Evolutionary conservation across 2,888 invertebrate species (phyloP).

Genomic region (Agrotis exclamationis): DNA sequence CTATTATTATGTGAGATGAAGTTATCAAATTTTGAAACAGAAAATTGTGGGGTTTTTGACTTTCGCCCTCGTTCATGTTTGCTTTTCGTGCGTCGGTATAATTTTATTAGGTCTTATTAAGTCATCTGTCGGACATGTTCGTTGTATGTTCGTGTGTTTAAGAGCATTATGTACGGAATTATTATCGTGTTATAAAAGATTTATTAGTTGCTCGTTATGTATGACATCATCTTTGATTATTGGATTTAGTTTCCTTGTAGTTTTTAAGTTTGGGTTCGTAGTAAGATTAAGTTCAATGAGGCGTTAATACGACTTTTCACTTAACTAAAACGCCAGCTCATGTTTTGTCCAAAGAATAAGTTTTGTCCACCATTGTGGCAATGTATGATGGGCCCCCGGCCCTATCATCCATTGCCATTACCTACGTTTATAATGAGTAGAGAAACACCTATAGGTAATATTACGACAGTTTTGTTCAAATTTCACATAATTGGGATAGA

Average conservation of each 20-base stretch:
- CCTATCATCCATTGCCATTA: no score
- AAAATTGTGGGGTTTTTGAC: constrained; percentile 80
- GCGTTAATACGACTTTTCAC: neutral
- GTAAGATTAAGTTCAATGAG: no score
- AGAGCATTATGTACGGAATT: constrained; percentile 46
- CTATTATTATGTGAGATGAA: constrained; percentile 87
- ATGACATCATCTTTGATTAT: constrained; percentile 55
- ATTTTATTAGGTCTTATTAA: constrained; percentile 83
- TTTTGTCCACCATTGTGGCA: no score
- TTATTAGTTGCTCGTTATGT: constrained; percentile 51
- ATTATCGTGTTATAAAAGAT: constrained; percentile 46
- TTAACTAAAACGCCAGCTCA: no score
- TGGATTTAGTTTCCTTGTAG: constrained; percentile 7
- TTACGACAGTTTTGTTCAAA: no score
- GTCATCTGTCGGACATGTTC: constrained; percentile 64
- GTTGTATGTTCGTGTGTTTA: constrained; percentile 52
- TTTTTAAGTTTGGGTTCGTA: neutral
- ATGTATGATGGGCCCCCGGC: no score
- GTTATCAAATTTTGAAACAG: constrained; percentile 85
- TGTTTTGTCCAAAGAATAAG: no score
- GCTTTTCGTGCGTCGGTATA: constrained; percentile 78
- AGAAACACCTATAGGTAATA: no score
- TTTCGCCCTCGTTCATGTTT: constrained; percentile 83
- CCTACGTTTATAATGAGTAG: no score
- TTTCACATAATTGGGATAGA: neutral